Percentiles rank a stretch among this genome's conserved stretches.
phyloP scores from a whole-genome alignment of 1,140 invertebrate species.

The Eurosta solidaginis region DNA sequence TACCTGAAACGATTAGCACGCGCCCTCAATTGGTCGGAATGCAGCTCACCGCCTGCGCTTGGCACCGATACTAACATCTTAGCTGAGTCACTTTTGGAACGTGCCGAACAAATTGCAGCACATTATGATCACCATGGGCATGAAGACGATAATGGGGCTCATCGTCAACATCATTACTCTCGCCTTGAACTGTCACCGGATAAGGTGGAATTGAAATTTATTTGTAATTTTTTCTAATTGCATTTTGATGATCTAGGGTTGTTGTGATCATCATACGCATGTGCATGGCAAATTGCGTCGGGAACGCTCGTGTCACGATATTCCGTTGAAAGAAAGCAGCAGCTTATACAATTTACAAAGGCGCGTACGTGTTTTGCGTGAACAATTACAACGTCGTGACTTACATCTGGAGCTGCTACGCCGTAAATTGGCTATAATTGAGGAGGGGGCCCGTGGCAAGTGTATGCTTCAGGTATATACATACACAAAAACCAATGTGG shows the following conservation, averaged over 20 bases:
- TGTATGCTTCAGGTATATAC: constrained; percentile 62
- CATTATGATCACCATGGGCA: constrained; percentile 71
- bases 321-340: constrained; percentile 71
- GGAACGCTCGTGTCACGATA: constrained; percentile 74
- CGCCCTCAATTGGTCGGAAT: constrained; percentile 58
- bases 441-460: constrained; percentile 73
- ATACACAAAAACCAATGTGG: neutral
- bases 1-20: constrained; percentile 69
- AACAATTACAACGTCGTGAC: constrained; percentile 88
- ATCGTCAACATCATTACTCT: constrained; percentile 38
- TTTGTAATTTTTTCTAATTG: neutral
- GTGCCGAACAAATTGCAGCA: constrained; percentile 74
- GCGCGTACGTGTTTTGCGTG: constrained; percentile 77
- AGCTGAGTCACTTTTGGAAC: constrained; percentile 75
- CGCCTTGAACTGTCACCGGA: constrained; percentile 39
- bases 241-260: constrained; percentile 2
- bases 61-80: constrained; percentile 79
- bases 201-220: constrained; percentile 35
- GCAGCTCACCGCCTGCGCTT: constrained; percentile 61
- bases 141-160: constrained; percentile 35
- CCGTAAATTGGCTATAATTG: constrained; percentile 82
- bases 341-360: constrained; percentile 84
- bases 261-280: constrained; percentile 39
- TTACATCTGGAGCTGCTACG: constrained; percentile 87
- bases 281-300: constrained; percentile 64